Conservation (phyloP, 2,888 invertebrate genomes). For the Timema cristinae region DNA sequence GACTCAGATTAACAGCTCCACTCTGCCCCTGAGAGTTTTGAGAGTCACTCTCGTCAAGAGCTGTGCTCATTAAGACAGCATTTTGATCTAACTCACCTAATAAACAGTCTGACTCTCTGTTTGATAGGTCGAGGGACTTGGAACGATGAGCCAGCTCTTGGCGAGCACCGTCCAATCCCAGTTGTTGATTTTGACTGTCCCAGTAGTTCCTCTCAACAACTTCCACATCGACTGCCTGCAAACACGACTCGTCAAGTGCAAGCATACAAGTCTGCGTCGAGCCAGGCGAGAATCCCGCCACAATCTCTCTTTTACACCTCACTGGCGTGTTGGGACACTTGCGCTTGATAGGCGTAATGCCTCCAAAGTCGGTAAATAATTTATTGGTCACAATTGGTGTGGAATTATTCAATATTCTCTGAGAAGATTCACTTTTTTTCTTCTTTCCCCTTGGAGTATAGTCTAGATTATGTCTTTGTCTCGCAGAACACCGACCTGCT, state of each 20-base stretch:
- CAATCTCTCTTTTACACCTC: not conserved
- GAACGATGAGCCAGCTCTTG: no score
- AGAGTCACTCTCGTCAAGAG: not conserved
- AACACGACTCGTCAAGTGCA: slow-evolving; percentile 26
- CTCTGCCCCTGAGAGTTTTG: not conserved
- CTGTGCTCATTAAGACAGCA: no score
- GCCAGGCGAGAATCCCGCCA: not conserved
- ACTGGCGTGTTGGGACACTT: not conserved
- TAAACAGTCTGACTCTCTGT: no score
- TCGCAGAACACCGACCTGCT: no score
- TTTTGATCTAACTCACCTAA: no score
- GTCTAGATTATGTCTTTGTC: no score
- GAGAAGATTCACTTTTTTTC: not conserved
- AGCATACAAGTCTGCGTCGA: slow-evolving; percentile 20
- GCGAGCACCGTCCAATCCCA: not conserved
- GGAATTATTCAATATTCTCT: not conserved
- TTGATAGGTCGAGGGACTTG: no score
- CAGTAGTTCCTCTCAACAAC: slow-evolving; percentile 22
- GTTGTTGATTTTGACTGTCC: not conserved
- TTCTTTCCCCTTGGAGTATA: not conserved
- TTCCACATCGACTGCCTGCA: slow-evolving; percentile 25
- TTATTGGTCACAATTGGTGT: not conserved
- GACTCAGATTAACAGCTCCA: not conserved
- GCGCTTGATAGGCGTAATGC: slow-evolving; percentile 3
- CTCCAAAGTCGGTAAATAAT: not conserved